These are phyloP conservation scores for Noctuana brunneofusca DNA, from an alignment of 2,888 invertebrate species.

Conservation along the genomic window DNA sequence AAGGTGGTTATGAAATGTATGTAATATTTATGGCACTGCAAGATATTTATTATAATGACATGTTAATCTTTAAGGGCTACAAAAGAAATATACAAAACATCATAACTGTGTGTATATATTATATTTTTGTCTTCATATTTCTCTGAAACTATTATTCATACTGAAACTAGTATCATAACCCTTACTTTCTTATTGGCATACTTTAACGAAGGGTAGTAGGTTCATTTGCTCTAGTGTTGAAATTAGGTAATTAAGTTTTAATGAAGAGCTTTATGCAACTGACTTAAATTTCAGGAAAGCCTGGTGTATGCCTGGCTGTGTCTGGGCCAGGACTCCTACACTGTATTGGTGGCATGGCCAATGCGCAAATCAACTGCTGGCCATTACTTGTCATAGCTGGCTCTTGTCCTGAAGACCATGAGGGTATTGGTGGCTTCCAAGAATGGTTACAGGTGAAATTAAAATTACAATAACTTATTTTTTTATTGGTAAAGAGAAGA, in stretches of 20 bases:
- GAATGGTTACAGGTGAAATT: slow-evolving; percentile 91
- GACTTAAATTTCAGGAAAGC: slow-evolving; percentile 82
- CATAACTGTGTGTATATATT: too few relatives aligned
- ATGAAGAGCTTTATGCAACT: background rate
- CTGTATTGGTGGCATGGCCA: slow-evolving; percentile 97
- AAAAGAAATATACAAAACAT: too few relatives aligned
- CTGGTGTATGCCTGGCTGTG: slow-evolving; percentile 95
- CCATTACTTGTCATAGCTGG: slow-evolving; percentile 96
- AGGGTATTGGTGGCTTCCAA: slow-evolving; percentile 98
- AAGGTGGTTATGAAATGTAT: too few relatives aligned
- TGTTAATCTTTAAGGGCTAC: too few relatives aligned
- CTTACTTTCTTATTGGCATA: too few relatives aligned
- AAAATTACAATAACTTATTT: background rate
- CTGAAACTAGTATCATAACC: too few relatives aligned
- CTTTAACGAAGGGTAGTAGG: too few relatives aligned
- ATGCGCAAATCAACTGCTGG: slow-evolving; percentile 98
- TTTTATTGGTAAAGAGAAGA: background rate
- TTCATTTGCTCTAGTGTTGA: too few relatives aligned
- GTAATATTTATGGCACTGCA: too few relatives aligned
- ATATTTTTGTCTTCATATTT: too few relatives aligned
- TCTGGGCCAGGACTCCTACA: slow-evolving; percentile 98
- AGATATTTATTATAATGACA: too few relatives aligned
- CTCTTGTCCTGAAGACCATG: slow-evolving; percentile 94
- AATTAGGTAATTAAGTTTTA: background rate
- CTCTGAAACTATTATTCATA: too few relatives aligned